These are phyloP conservation scores for Eulithis testata DNA, from an alignment of 2,888 invertebrate genomes.

Conservation along the genomic window DNA sequence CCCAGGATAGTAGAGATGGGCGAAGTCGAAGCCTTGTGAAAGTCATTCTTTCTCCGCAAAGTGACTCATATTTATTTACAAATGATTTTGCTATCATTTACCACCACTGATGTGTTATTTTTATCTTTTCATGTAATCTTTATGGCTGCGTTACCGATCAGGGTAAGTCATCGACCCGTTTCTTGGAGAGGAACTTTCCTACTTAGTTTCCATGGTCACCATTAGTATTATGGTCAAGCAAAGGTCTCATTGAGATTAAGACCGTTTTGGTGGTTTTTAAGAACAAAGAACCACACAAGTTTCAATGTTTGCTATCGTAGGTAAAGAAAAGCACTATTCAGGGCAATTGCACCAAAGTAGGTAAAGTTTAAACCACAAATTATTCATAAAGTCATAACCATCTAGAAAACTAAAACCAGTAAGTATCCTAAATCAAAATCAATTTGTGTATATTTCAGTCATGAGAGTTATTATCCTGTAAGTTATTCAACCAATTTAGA, in stretches of 20 bases:
- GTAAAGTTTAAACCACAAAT: background rate
- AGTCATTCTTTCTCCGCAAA: conserved; percentile 46
- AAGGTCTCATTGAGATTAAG: too few species aligned
- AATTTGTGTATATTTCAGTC: background rate
- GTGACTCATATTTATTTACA: conserved; percentile 77
- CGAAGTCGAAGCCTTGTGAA: conserved; percentile 31
- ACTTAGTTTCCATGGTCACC: conserved; percentile 12
- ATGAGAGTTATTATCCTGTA: conserved; percentile 21
- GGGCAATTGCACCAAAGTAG: background rate
- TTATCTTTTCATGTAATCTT: conserved; percentile 64
- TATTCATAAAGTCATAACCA: conserved; percentile 10
- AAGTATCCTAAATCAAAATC: conserved; percentile 1
- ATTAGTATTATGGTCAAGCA: too few species aligned
- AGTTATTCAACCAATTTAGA: conserved; percentile 1
- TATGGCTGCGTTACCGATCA: conserved; percentile 45
- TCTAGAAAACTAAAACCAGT: conserved; percentile 12
- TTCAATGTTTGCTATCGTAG: conserved; percentile 6
- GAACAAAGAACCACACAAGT: background rate
- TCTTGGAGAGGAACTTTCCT: background rate
- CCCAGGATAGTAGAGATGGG: background rate
- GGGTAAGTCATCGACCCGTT: conserved; percentile 60
- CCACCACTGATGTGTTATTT: conserved; percentile 40
- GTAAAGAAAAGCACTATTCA: conserved; percentile 6
- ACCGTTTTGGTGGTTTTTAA: background rate
- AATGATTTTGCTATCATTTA: conserved; percentile 44